Percentiles rank a stretch among this genome's conserved stretches.
These are phyloP conservation scores for Pelusios castaneus DNA, from an alignment of 2,113 vertebrate species.

Conservation along the genomic window DNA sequence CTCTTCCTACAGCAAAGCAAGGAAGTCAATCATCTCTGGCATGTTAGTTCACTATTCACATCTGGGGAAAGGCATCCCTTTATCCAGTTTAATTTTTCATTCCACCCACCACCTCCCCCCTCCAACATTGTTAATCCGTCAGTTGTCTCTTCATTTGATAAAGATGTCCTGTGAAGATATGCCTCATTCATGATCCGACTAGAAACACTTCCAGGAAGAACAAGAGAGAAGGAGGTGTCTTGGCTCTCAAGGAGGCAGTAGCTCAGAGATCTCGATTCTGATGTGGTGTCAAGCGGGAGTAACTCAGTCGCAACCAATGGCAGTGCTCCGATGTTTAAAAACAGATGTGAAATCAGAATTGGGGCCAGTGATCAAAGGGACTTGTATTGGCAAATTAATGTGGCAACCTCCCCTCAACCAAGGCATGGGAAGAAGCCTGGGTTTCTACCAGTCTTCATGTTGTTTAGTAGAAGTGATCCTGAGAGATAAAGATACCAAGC, in stretches of 20 bases:
- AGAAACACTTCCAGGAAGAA: neutral
- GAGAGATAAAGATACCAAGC: too few relatives aligned
- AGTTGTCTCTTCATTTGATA: neutral
- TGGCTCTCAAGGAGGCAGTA: neutral
- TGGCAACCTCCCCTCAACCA: neutral
- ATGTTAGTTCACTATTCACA: neutral
- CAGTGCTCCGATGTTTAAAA: rapidly evolving
- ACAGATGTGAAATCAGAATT: neutral
- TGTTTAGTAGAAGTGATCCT: too few relatives aligned
- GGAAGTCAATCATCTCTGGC: neutral
- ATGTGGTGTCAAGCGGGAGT: neutral
- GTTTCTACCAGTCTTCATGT: neutral
- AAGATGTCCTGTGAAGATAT: neutral
- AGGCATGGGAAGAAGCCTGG: neutral
- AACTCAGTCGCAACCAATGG: neutral
- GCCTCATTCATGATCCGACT: neutral
- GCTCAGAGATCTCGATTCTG: neutral
- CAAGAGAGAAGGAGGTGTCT: neutral
- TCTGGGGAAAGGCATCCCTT: neutral
- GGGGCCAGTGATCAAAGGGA: neutral
- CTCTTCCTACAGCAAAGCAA: neutral
- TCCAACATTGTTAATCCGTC: neutral
- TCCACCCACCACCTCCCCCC: too few relatives aligned
- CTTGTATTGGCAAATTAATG: neutral
- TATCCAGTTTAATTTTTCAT: neutral